Conservation (phyloP, 2,888 invertebrate species). For the Diarsia brunnea region DNA sequence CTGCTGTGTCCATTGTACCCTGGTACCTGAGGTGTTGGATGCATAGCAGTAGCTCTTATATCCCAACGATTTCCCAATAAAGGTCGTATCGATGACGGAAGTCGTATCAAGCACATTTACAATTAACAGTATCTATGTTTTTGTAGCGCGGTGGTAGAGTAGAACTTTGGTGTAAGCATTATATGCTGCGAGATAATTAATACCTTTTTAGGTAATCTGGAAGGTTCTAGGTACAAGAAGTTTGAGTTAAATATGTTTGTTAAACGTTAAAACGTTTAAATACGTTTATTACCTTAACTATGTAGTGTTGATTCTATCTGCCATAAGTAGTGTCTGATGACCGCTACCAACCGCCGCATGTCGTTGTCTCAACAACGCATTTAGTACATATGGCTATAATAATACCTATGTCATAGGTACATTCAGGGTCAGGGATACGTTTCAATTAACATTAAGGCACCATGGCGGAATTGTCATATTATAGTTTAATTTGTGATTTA, state of each 20-base stretch:
- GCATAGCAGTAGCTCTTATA: slow-evolving; percentile 45
- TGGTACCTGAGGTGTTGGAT: slow-evolving; percentile 70
- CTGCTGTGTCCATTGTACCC: slow-evolving; percentile 80
- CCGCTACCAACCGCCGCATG: background rate
- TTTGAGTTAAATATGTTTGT: background rate
- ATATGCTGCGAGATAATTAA: background rate
- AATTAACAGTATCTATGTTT: background rate
- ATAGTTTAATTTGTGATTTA: slow-evolving; percentile 45
- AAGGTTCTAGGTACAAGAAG: background rate
- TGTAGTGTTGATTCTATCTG: background rate
- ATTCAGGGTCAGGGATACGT: background rate
- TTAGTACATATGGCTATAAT: background rate
- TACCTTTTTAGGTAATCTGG: background rate
- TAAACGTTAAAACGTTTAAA: background rate
- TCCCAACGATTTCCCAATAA: slow-evolving; percentile 55
- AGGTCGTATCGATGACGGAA: slow-evolving; percentile 8
- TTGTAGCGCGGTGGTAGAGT: too few relatives aligned
- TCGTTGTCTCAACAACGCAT: background rate
- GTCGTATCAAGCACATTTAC: background rate
- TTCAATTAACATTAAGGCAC: slow-evolving; percentile 1
- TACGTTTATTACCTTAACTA: too few relatives aligned
- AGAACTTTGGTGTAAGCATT: background rate
- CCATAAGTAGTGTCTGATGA: background rate
- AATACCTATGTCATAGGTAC: background rate
- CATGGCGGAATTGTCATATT: slow-evolving; percentile 3